phyloP scores from a whole-genome alignment of 2,113 vertebrate species.

The Opisthocomus hoazin region DNA sequence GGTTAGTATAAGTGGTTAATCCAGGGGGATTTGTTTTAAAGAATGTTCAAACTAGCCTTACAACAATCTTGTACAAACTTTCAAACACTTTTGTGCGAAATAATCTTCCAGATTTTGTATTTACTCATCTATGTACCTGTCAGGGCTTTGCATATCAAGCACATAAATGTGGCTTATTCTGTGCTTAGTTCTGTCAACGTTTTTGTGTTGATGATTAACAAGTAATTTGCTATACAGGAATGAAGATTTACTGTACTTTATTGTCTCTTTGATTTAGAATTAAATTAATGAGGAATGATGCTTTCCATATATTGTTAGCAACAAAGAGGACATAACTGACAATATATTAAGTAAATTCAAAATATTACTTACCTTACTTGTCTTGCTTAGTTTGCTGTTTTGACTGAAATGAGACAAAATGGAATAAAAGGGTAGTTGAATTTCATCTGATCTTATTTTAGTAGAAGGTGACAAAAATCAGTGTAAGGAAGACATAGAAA shows the following conservation, averaged over 20 bases:
- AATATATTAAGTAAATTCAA: neutral
- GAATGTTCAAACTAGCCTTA: neutral
- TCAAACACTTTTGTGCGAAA: neutral
- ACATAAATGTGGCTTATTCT: neutral
- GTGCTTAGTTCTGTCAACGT: neutral
- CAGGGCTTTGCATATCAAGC: neutral
- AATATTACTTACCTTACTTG: neutral
- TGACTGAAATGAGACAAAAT: neutral
- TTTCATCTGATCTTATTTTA: neutral
- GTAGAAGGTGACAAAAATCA: constrained; percentile 11
- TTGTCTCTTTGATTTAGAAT: neutral
- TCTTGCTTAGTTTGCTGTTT: neutral
- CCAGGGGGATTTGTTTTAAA: neutral
- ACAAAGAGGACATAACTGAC: neutral
- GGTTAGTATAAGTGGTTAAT: neutral
- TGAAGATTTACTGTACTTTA: neutral
- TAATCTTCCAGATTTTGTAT: neutral
- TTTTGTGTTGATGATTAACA: neutral
- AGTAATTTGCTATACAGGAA: neutral
- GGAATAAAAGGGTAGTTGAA: neutral
- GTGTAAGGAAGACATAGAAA: neutral
- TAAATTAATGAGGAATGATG: neutral
- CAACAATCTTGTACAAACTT: neutral
- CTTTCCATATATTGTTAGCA: neutral
- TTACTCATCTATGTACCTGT: neutral